Evolutionary conservation across 2,113 vertebrate genomes (phyloP).

Genomic region (Microcebus murinus): DNA sequence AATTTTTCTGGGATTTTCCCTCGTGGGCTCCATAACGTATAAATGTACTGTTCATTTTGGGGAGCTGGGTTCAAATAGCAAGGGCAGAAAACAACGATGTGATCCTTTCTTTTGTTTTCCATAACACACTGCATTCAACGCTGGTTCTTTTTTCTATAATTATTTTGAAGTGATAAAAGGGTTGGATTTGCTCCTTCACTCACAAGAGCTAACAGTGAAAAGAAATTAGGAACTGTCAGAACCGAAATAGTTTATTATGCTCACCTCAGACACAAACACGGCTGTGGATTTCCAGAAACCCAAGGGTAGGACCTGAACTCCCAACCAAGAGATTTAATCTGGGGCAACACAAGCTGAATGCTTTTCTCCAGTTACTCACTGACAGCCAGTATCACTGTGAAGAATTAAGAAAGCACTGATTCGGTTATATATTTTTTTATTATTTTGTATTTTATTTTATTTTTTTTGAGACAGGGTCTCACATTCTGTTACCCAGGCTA

Average conservation of each 20-base stretch:
- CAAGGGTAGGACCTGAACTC: conserved; percentile 40
- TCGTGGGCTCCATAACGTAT: conserved; percentile 77
- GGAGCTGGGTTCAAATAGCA: conserved; percentile 80
- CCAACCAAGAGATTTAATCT: conserved; percentile 73
- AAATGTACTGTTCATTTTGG: conserved; percentile 76
- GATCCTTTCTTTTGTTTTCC: conserved; percentile 77
- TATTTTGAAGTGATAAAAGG: conserved; percentile 79
- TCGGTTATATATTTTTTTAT: background rate
- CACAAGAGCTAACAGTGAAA: conserved; percentile 74
- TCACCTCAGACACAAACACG: conserved; percentile 63
- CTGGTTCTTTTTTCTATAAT: conserved; percentile 50
- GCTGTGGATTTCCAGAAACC: conserved; percentile 57
- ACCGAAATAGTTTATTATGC: conserved; percentile 73
- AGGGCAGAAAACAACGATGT: conserved; percentile 77
- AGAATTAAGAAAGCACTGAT: background rate
- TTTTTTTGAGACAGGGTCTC: no score
- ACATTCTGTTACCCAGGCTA: no score
- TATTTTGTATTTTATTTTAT: no score
- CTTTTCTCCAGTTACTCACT: conserved; percentile 22
- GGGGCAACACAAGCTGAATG: conserved; percentile 62
- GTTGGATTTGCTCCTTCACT: conserved; percentile 50
- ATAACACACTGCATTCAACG: conserved; percentile 60
- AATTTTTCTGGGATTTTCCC: conserved; percentile 79
- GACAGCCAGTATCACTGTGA: background rate
- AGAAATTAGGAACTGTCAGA: conserved; percentile 75